These are phyloP conservation scores for Haliclystus octoradiatus DNA, from an alignment of 30 jellyfish, hydroid and myxozoan genomes.

Conservation along the genomic window DNA sequence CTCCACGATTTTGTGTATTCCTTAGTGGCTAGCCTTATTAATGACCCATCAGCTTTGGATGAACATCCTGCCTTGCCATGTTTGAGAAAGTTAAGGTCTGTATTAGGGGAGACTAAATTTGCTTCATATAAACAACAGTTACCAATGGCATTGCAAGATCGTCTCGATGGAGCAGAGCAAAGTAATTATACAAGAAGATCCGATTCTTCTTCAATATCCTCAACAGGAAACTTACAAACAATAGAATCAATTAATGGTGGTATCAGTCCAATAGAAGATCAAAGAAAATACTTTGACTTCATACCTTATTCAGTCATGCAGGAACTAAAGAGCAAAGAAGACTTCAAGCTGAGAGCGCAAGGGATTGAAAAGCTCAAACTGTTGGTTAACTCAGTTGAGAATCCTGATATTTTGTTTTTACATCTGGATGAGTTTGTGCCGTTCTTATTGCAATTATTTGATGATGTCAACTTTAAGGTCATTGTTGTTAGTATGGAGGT, in stretches of 20 bases:
- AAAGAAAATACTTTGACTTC: slow-evolving; percentile 40
- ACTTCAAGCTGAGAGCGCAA: slow-evolving; percentile 64
- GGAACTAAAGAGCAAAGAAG: slow-evolving; percentile 32
- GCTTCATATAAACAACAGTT: slow-evolving; percentile 26
- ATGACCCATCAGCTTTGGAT: slow-evolving; percentile 46
- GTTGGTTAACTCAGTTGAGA: slow-evolving; percentile 19
- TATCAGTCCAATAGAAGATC: not conserved
- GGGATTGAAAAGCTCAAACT: slow-evolving; percentile 54
- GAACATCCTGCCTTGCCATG: slow-evolving; percentile 68
- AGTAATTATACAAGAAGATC: slow-evolving; percentile 16
- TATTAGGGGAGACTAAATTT: slow-evolving; percentile 55
- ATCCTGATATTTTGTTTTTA: slow-evolving; percentile 14
- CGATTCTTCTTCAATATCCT: slow-evolving; percentile 16
- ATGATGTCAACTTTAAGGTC: slow-evolving; percentile 66
- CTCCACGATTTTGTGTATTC: slow-evolving; percentile 35
- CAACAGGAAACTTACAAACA: slow-evolving; percentile 8
- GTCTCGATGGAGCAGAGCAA: slow-evolving; percentile 27
- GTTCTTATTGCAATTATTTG: slow-evolving; percentile 33
- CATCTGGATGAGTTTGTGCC: slow-evolving; percentile 41
- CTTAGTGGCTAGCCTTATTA: slow-evolving; percentile 39
- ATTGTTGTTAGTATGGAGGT: slow-evolving; percentile 50
- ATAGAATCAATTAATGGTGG: slow-evolving; percentile 14
- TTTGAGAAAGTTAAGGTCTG: slow-evolving; percentile 46
- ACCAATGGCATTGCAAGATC: slow-evolving; percentile 45
- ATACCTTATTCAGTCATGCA: slow-evolving; percentile 57